Evolutionary conservation across 2,888 invertebrate species (phyloP), one percentile per base, ranked within the genome.

Genomic region (Uropetala carovei): DNA sequence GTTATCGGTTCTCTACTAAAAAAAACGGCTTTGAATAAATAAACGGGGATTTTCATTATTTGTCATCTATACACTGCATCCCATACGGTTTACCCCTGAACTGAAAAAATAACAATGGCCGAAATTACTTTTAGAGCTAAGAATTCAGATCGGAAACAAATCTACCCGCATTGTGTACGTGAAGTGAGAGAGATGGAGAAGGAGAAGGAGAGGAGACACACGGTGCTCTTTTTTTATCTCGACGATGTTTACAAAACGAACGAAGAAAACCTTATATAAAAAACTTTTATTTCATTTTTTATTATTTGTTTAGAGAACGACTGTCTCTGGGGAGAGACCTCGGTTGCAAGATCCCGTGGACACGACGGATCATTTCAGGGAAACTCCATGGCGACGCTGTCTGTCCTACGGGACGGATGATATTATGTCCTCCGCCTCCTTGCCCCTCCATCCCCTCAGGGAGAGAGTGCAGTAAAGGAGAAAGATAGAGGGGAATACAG

Each of bases 381-480:
- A 57, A 83, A n/a, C 13, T 18, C 56, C 83, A 22, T 22, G 89
- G 64, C 89, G 43, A 43, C 60, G 89, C 60, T 43, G 64, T n/a
- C 64, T 89, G 64, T 89, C 89, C 89, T 89, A 2, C 8, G 89
- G 89, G 89, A 89, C 60, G 59, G n/a, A 68, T 89, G n/a, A 43
- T 89, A 43, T 89, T 89, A 43, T 89, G 64, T 59, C 8, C 59
- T 18, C 2, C 89, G 30, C 60, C 10, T 13, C 59, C 0, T 11
- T 59, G 16, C 13, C 27, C 22, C 59, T 59, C 10, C 22, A 16
- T 59, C 58, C 64, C 64, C 89, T 64, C 18, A 4, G 75, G 27
- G 75, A 75, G 11, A 27, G 75, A 11, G 82, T 18, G 9, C 2
- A 43, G n/a, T 57, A 5, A 16, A 5, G n/a, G 16, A 11, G 22